Base-by-base conservation (phyloP, 1,140 invertebrate species). In the Aphaenogaster rudis region DNA sequence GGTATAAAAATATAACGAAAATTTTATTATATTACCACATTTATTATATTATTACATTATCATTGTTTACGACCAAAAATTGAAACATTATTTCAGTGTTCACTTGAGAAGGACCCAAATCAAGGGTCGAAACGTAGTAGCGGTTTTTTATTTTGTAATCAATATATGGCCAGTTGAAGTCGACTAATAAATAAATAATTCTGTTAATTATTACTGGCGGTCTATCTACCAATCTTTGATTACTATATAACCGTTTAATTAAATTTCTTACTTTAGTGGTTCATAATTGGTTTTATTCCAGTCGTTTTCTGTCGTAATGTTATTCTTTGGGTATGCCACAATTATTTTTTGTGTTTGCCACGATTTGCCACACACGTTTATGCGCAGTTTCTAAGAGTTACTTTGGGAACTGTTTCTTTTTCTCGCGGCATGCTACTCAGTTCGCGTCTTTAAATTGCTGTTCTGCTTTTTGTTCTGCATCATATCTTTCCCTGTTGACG, bases 401-500 rank as follows among this genome's bases (percentile, higher is more conserved):
- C 17, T 48, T 48, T 17, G 17, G 33, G 11, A 80, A 9, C 5
- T 21, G 1, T 13, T 2, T 67, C 11, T 33, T 63, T 48, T 48
- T 64, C 13, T 78, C 9, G 8, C 9, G n/a, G 3, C 33, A 17
- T 21, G 6, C 48, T 72, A 45, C 0, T 17, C 33, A 15, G 7
- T 72, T 57, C 28, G 39, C 8, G 15, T 72, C 17, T 74, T 82
- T 82, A 82, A 74, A 48, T 82, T 21, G 48, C 45, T 52, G 8
- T 33, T 42, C 45, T 15, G 54, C n/a, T 59, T 64, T 79, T 63
- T 88, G 28, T 78, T 59, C 11, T 39, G 36, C 50, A 17, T 72
- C 50, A 48, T 45, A 39, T 72, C 52, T 88, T 57, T 86, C n/a
- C 21, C 21, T n/a, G 48, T 36, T 82, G 48, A 52, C 74, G 54